Conservation (phyloP, 2,888 invertebrate genomes). For the Morpho helenor region DNA sequence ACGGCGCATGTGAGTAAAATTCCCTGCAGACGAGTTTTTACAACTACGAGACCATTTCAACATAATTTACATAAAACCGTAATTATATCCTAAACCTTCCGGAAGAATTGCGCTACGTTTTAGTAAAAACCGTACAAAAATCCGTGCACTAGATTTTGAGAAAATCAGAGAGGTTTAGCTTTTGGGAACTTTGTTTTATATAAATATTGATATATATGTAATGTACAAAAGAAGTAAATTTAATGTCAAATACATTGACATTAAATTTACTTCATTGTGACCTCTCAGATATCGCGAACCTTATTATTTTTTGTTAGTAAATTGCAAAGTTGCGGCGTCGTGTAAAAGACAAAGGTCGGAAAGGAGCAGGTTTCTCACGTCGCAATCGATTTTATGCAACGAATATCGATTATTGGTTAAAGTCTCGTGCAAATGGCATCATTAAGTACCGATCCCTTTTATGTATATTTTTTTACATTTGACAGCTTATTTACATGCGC, state of each 20-base stretch:
- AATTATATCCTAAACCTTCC: no score
- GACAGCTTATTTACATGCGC: slow-evolving; percentile 3
- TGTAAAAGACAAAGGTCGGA: slow-evolving; percentile 56
- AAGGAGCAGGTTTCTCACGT: slow-evolving; percentile 47
- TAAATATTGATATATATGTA: no score
- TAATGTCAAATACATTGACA: background rate
- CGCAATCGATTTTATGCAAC: slow-evolving; percentile 62
- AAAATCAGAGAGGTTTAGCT: no score
- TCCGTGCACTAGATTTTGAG: no score
- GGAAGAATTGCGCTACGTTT: no score
- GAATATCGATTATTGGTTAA: slow-evolving; percentile 47
- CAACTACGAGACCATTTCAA: no score
- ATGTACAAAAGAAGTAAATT: no score
- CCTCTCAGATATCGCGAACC: slow-evolving; percentile 31
- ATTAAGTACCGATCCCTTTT: slow-evolving; percentile 32
- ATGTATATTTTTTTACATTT: slow-evolving; percentile 12
- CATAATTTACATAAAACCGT: no score
- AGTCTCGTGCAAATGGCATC: slow-evolving; percentile 43
- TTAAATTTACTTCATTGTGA: slow-evolving; percentile 26
- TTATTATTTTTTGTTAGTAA: slow-evolving; percentile 32
- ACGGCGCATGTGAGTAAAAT: no score
- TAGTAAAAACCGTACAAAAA: no score
- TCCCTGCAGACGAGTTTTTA: no score
- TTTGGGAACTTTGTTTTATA: no score
- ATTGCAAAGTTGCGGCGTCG: slow-evolving; percentile 29